These are phyloP conservation scores for Acanthopleura granulata DNA, from an alignment of 2,888 invertebrate species.

Conservation along the genomic window DNA sequence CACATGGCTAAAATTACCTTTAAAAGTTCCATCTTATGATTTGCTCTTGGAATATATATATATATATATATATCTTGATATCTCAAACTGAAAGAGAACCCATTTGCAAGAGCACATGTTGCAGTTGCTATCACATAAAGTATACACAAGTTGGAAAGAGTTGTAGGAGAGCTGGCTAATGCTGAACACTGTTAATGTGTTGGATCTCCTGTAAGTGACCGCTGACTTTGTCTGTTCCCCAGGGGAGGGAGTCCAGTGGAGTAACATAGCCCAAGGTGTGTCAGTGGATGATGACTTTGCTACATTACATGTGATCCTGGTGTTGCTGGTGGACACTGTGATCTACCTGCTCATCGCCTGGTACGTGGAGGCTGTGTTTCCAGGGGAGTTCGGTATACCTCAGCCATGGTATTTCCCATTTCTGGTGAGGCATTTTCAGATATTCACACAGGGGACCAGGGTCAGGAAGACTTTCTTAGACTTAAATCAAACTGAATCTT, in stretches of 20 bases:
- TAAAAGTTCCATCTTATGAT: too few relatives aligned
- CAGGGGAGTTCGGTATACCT: slow-evolving; percentile 88
- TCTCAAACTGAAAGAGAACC: too few relatives aligned
- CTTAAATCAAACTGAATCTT: too few relatives aligned
- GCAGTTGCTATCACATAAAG: too few relatives aligned
- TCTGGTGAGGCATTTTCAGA: slow-evolving; percentile 70
- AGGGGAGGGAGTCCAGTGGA: slow-evolving; percentile 66
- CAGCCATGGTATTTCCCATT: slow-evolving; percentile 86
- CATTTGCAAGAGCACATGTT: too few relatives aligned
- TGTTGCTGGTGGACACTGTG: slow-evolving; percentile 79
- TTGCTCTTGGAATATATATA: too few relatives aligned
- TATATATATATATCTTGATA: too few relatives aligned
- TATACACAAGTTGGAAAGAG: too few relatives aligned
- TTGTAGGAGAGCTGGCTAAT: not conserved
- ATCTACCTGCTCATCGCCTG: slow-evolving; percentile 83
- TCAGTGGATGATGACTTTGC: slow-evolving; percentile 79
- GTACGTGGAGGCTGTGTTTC: slow-evolving; percentile 88
- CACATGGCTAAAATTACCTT: too few relatives aligned
- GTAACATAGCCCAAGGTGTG: slow-evolving; percentile 70
- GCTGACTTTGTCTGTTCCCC: not conserved
- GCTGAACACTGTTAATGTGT: not conserved
- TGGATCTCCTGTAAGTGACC: too few relatives aligned
- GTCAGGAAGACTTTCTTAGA: too few relatives aligned
- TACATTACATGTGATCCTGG: slow-evolving; percentile 76
- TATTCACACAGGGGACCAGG: too few relatives aligned